A percentile compares a stretch with the other conserved stretches of the same genome.
Conservation (phyloP, 2,888 invertebrate species). For the Quadroppia sp. region DNA sequence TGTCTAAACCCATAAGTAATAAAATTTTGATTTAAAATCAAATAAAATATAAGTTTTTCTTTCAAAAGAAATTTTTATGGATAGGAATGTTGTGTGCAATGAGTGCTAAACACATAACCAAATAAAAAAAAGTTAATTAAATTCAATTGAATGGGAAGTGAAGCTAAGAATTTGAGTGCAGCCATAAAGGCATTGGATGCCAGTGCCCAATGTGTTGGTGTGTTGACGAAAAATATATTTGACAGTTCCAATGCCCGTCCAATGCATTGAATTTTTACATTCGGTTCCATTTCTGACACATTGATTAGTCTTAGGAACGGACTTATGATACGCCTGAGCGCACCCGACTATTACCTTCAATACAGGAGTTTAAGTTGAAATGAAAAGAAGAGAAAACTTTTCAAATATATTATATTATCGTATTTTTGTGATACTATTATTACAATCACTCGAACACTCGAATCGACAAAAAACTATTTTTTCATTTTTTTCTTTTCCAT, state of each 20-base stretch:
- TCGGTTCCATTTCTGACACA: slow-evolving; percentile 18
- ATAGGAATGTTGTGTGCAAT: too few species aligned
- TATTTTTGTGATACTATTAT: slow-evolving; percentile 6
- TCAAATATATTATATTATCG: slow-evolving; percentile 20
- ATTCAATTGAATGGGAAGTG: too few species aligned
- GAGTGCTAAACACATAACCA: too few species aligned
- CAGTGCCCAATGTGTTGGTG: not conserved
- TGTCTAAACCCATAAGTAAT: too few species aligned
- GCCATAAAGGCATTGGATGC: too few species aligned
- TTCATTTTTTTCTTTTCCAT: not conserved
- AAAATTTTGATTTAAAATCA: too few species aligned
- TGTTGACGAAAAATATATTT: slow-evolving; percentile 21
- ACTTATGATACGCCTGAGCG: slow-evolving; percentile 9
- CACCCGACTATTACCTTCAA: slow-evolving; percentile 9
- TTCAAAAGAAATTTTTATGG: too few species aligned
- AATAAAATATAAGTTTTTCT: too few species aligned
- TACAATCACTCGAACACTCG: slow-evolving; percentile 6
- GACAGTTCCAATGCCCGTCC: not conserved
- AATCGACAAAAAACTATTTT: slow-evolving; percentile 15
- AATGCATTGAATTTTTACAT: slow-evolving; percentile 16
- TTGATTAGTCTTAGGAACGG: slow-evolving; percentile 27
- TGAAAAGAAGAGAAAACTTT: slow-evolving; percentile 2
- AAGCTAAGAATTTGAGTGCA: too few species aligned
- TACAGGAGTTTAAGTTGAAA: not conserved
- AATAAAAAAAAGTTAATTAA: too few species aligned